Evolutionary conservation across 2,888 invertebrate genomes (phyloP), one percentile per base, ranked within the genome.

Genomic region (Stictocephala bisonia): DNA sequence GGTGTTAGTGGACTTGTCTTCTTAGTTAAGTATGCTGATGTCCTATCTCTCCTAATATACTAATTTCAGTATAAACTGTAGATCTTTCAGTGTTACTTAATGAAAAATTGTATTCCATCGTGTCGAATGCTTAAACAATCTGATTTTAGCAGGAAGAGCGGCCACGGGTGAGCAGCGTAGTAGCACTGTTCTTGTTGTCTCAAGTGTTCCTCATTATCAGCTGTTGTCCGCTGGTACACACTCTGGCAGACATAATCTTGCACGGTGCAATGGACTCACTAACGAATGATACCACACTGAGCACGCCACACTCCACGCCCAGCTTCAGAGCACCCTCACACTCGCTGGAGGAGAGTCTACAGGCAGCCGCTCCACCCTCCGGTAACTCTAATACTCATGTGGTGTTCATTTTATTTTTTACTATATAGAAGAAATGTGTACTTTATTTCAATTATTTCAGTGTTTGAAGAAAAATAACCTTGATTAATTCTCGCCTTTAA

Each of bases 161-260:
- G 83, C 91, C 90, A 2, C 91, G 93, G 75, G 93, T 96, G 0
- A 96, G 96, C 74, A 93, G 94, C 75, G 94, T 97, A 9, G 95
- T 97, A 3, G 90, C 97, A 0, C 85, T 98, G 75, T 98, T 96
- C 86, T 86, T 98, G 72, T 85, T 97, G 75, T 96, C 97, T 0
- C 94, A 97, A 89, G 96, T 99, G 56, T 98, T 98, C 86, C 87
- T 98, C 72, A 97, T 98, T 77, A 91, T 98, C 77, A 93, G 94
- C 2, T 95, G 98, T 83, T 90, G 91, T 0, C 96, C 97, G 0
- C 88, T 99, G 78, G 95, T 98, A 3, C 93, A 95, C 80, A 92
- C 94, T 4, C 84, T 99, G 77, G 95, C 97, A 44, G 92, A 95
- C 88, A 94, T 96, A 72, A 91, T 98, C 81, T 85, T 98, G 35